phyloP scores from a whole-genome alignment of 2,113 vertebrate species.

The Ailurus styani region DNA sequence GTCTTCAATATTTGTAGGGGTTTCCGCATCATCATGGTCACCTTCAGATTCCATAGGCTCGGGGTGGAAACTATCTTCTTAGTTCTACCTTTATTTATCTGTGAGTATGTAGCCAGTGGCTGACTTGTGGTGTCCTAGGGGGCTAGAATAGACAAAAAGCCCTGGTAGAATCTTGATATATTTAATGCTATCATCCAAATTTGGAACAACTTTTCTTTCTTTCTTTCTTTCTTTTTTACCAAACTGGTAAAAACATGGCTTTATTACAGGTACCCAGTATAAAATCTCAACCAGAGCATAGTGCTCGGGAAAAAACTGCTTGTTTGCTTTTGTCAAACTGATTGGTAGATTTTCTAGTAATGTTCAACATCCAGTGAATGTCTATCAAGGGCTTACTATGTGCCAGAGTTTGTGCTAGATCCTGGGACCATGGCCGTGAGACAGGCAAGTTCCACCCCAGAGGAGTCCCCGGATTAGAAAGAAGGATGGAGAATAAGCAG shows the following conservation, averaged over 20 bases:
- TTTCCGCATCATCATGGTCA: neutral
- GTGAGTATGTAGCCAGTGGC: neutral
- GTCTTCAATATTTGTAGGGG: neutral
- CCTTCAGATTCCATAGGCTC: neutral
- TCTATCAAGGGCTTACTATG: neutral
- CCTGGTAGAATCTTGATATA: neutral
- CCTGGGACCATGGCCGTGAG: neutral
- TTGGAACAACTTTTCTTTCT: neutral
- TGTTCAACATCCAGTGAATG: neutral
- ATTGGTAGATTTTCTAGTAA: neutral
- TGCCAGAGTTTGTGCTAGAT: neutral
- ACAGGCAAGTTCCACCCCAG: neutral
- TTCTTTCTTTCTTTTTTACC: neutral
- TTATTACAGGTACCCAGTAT: neutral
- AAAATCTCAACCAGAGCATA: neutral
- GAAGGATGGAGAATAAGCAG: neutral
- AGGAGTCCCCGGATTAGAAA: neutral
- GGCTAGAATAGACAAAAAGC: neutral
- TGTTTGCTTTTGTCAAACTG: neutral
- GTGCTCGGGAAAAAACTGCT: neutral
- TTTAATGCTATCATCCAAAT: neutral
- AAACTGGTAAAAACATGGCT: neutral
- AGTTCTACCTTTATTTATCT: neutral
- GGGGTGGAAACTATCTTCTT: neutral
- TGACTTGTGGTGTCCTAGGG: neutral